Conservation (phyloP, 1,140 invertebrate species). For the Amyelois transitella region DNA sequence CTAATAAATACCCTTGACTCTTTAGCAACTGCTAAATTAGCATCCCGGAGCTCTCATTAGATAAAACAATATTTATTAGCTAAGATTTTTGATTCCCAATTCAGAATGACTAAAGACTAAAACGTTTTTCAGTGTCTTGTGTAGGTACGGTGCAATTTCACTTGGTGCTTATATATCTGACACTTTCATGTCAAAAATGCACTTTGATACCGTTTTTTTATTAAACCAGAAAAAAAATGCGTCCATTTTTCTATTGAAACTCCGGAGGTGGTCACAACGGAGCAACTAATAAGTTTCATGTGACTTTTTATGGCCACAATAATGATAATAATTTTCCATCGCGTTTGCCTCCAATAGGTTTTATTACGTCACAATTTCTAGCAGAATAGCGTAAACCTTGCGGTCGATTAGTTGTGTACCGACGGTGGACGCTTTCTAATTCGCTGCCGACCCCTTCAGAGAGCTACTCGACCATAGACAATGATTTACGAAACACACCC, state of each 20-base stretch:
- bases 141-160: not conserved
- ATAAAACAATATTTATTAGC: too few relatives aligned
- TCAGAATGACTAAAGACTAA: too few relatives aligned
- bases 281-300: not conserved
- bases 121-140: too few relatives aligned
- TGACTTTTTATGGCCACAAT: not conserved
- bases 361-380: slow-evolving; percentile 46
- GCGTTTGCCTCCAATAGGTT: slow-evolving; percentile 13
- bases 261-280: not conserved
- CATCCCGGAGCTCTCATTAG: too few relatives aligned
- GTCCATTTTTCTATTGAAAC: not conserved
- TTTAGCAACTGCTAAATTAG: too few relatives aligned
- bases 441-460: slow-evolving; percentile 56
- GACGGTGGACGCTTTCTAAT: slow-evolving; percentile 68
- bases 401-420: slow-evolving; percentile 61
- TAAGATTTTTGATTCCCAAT: too few relatives aligned
- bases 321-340: slow-evolving; percentile 3
- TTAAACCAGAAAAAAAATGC: not conserved
- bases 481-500: slow-evolving; percentile 63
- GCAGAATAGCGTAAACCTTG: slow-evolving; percentile 62
- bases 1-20: too few relatives aligned
- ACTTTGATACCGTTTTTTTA: too few relatives aligned
- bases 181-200: not conserved
- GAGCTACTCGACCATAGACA: slow-evolving; percentile 69
- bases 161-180: not conserved